Conservation (phyloP, 2,113 vertebrate species). For the Calidris pugnax region DNA sequence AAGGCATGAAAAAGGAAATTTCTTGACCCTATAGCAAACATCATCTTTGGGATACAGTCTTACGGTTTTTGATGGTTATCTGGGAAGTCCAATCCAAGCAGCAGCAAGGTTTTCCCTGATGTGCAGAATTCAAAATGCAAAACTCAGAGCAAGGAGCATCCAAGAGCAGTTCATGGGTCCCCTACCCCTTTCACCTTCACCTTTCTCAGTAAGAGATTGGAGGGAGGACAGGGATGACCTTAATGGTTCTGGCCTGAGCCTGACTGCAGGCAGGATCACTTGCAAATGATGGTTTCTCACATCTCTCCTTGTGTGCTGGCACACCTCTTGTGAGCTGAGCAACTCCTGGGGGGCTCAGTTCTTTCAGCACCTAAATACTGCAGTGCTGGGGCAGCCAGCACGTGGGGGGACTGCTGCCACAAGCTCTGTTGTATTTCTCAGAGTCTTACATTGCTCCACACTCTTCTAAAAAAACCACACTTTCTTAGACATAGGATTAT, state of each 20-base stretch:
- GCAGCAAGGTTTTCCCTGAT: not conserved
- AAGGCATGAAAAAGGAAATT: not conserved
- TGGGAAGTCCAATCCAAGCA: not conserved
- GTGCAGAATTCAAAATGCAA: not conserved
- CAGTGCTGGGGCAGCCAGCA: not conserved
- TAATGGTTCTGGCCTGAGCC: not conserved
- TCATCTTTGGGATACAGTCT: not conserved
- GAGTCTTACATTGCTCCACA: not conserved
- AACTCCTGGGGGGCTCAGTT: not conserved
- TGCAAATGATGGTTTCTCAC: not conserved
- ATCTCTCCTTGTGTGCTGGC: not conserved
- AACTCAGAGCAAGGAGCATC: not conserved
- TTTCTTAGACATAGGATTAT: not conserved
- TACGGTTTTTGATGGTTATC: not conserved
- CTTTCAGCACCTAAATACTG: not conserved
- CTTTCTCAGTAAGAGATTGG: not conserved
- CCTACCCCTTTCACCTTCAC: not conserved
- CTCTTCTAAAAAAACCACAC: not conserved
- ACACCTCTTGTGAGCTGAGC: not conserved
- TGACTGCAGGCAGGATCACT: not conserved
- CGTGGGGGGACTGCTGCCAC: fast-evolving
- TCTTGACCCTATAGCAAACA: not conserved
- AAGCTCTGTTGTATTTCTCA: not conserved
- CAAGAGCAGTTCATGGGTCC: not conserved
- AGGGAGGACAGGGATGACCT: not conserved